Evolutionary conservation across 2,113 vertebrate genomes (phyloP).

Genomic region (Monopterus albus): DNA sequence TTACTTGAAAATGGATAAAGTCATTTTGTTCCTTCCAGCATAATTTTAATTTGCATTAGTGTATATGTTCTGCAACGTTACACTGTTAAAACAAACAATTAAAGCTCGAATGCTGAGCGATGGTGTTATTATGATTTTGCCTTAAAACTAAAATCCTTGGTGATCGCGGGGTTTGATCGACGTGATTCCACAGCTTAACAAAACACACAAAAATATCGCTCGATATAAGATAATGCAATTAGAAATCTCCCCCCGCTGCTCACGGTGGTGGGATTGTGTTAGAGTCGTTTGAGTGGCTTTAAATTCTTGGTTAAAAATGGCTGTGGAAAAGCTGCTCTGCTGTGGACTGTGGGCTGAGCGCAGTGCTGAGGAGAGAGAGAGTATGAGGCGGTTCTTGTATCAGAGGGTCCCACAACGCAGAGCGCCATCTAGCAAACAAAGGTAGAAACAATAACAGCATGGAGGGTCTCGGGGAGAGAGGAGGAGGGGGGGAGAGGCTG

Average conservation of each 20-base stretch:
- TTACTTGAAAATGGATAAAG: constrained; percentile 27
- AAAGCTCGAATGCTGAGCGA: constrained; percentile 30
- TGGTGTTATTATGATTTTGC: constrained; percentile 38
- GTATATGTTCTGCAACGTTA: constrained; percentile 23
- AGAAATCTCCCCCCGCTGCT: constrained; percentile 25
- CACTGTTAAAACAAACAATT: constrained; percentile 52
- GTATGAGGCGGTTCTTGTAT: constrained; percentile 70
- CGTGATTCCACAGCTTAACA: constrained; percentile 41
- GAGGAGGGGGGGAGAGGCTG: constrained; percentile 33
- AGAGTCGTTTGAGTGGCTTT: constrained; percentile 42
- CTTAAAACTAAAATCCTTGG: constrained; percentile 39
- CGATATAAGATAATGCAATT: constrained; percentile 45
- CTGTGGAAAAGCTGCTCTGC: constrained; percentile 40
- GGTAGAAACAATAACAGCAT: constrained; percentile 83
- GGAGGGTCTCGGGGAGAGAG: constrained; percentile 52
- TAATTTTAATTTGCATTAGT: constrained; percentile 10
- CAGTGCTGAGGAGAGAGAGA: constrained; percentile 44
- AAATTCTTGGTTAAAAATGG: constrained; percentile 34
- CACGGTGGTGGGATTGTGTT: constrained; percentile 17
- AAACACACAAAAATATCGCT: constrained; percentile 44
- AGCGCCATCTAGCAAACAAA: constrained; percentile 98
- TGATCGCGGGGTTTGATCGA: constrained; percentile 54
- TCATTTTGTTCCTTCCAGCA: not conserved
- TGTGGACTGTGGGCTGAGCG: constrained; percentile 44
- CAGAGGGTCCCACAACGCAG: constrained; percentile 86